phyloP scores from a whole-genome alignment of 64 coral and sea anemone genomes.

The Pachyseris speciosa region DNA sequence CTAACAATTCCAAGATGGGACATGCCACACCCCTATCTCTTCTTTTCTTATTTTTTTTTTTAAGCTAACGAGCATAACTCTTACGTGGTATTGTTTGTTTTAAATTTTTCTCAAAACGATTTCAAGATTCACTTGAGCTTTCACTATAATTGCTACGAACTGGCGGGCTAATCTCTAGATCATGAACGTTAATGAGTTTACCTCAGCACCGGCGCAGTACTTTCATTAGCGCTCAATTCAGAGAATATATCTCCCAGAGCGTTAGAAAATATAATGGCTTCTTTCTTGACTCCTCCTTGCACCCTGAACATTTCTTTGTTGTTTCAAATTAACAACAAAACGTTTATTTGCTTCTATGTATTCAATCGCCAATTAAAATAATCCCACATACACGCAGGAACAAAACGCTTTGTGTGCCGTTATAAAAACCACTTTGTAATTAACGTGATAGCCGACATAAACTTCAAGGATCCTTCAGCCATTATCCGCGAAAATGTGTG shows the following conservation, averaged over 20 bases:
- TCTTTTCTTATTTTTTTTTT: too few relatives aligned
- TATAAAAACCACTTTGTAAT: constrained; percentile 3
- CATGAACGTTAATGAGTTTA: not conserved
- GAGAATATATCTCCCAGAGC: not conserved
- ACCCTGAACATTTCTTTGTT: not conserved
- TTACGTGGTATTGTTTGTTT: not conserved
- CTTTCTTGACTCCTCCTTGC: not conserved
- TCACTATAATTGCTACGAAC: not conserved
- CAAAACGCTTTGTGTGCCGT: not conserved
- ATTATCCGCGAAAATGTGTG: not conserved
- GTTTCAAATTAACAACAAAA: not conserved
- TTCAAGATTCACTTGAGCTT: not conserved
- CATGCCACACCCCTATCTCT: too few relatives aligned
- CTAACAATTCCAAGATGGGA: too few relatives aligned
- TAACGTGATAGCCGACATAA: not conserved
- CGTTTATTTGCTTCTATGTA: constrained; percentile 24
- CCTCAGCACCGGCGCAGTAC: not conserved
- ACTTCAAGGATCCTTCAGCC: too few relatives aligned
- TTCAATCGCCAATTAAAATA: constrained; percentile 42
- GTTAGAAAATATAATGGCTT: not conserved
- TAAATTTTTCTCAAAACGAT: not conserved
- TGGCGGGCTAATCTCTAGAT: not conserved
- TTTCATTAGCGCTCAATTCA: not conserved
- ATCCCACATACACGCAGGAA: not conserved
- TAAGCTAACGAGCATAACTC: not conserved